Conservation (phyloP, 2,113 vertebrate genomes). For the Oxyura jamaicensis region DNA sequence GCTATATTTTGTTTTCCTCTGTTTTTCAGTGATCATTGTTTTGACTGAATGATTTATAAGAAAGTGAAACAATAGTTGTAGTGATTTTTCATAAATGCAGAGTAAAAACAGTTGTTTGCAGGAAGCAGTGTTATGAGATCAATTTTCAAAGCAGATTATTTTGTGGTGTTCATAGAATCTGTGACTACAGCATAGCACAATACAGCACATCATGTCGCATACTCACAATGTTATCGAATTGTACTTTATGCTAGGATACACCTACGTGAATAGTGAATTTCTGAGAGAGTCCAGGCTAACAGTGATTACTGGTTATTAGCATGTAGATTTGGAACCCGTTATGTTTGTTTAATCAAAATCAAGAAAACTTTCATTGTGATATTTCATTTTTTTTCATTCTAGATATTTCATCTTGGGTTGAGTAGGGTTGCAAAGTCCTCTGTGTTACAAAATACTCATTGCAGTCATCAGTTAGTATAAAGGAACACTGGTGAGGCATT, state of each 20-base stretch:
- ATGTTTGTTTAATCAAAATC: constrained; percentile 48
- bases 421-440: not conserved
- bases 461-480: not conserved
- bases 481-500: not conserved
- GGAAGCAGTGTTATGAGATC: not conserved
- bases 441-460: not conserved
- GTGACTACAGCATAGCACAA: rapidly evolving
- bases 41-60: not conserved
- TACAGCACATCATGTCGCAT: not conserved
- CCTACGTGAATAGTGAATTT: not conserved
- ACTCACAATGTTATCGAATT: constrained; percentile 26
- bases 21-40: not conserved
- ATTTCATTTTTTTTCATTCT: constrained; percentile 20
- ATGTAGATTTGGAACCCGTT: constrained; percentile 9
- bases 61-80: not conserved
- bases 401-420: not conserved
- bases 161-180: not conserved
- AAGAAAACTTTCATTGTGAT: not conserved
- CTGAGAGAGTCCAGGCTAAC: constrained; percentile 36
- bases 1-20: not conserved
- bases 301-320: constrained; percentile 45
- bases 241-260: constrained; percentile 10
- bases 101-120: not conserved
- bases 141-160: not conserved
- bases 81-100: not conserved